These are phyloP conservation scores for Tragelaphus strepsiceros DNA, from an alignment of 2,113 vertebrate species.

Conservation along the genomic window DNA sequence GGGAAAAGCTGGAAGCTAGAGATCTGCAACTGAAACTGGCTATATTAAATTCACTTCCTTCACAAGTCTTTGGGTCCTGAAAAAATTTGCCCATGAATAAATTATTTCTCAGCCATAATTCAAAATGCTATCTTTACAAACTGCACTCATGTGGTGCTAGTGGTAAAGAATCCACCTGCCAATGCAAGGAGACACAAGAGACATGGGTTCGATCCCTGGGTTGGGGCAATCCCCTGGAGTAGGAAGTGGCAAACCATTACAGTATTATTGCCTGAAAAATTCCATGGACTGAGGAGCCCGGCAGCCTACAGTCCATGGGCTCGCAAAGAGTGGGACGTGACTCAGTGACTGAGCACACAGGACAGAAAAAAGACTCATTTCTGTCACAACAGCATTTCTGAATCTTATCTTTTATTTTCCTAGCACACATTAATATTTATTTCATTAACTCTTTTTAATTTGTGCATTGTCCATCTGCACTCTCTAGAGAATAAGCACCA, in stretches of 20 bases:
- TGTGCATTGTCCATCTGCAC: not conserved
- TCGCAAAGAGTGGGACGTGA: not conserved
- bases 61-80: not conserved
- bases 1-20: not conserved
- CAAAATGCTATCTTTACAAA: not conserved
- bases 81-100: not conserved
- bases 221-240: not conserved
- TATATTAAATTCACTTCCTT: not conserved
- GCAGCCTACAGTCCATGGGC: not conserved
- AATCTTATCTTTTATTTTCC: not conserved
- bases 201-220: not conserved
- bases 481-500: not conserved
- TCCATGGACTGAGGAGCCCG: not conserved
- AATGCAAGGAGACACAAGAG: not conserved
- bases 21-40: not conserved
- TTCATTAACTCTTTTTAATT: not conserved
- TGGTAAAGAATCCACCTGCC: not conserved
- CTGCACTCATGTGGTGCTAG: not conserved
- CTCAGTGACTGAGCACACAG: not conserved
- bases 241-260: not conserved
- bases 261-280: not conserved
- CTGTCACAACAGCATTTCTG: not conserved
- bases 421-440: not conserved
- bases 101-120: not conserved
- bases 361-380: not conserved